A percentile compares a stretch with the other conserved stretches of the same genome.
Evolutionary conservation across 2,888 invertebrate species (phyloP).

Genomic region (Dynastes grantii): DNA sequence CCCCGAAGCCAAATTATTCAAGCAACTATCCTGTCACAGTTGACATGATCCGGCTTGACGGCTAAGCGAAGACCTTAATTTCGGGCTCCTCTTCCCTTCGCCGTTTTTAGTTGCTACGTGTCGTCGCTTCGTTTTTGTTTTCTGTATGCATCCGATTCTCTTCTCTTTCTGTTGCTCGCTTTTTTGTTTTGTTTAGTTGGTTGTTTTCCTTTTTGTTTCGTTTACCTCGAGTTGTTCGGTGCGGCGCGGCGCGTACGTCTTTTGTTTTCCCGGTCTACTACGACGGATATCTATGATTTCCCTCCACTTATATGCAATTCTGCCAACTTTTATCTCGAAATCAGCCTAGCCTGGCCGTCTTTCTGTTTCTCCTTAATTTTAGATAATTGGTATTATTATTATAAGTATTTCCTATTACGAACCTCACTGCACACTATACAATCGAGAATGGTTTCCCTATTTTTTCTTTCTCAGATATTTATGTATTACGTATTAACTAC

Average conservation of each 20-base stretch:
- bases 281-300: conserved; percentile 50
- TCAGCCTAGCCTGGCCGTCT: conserved; percentile 31
- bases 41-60: conserved; percentile 47
- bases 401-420: conserved; percentile 43
- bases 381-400: conserved; percentile 48
- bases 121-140: conserved; percentile 40
- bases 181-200: conserved; percentile 10
- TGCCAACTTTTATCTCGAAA: conserved; percentile 47
- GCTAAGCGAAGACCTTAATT: conserved; percentile 44
- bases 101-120: conserved; percentile 29
- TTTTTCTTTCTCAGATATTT: conserved; percentile 8
- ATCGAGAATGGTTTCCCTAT: neutral
- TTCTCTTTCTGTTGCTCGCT: conserved; percentile 18
- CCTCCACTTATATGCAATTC: conserved; percentile 51
- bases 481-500: neutral
- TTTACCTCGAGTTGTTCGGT: conserved; percentile 24
- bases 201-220: conserved; percentile 11
- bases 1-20: conserved; percentile 36
- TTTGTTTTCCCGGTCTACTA: conserved; percentile 41
- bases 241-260: neutral
- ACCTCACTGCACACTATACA: conserved; percentile 2
- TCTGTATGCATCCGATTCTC: conserved; percentile 24
- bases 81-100: conserved; percentile 20
- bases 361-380: conserved; percentile 45
- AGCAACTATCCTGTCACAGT: conserved; percentile 49